Evolutionary conservation across 2,113 vertebrate species (phyloP).

Genomic region (Terrapene triunguis): DNA sequence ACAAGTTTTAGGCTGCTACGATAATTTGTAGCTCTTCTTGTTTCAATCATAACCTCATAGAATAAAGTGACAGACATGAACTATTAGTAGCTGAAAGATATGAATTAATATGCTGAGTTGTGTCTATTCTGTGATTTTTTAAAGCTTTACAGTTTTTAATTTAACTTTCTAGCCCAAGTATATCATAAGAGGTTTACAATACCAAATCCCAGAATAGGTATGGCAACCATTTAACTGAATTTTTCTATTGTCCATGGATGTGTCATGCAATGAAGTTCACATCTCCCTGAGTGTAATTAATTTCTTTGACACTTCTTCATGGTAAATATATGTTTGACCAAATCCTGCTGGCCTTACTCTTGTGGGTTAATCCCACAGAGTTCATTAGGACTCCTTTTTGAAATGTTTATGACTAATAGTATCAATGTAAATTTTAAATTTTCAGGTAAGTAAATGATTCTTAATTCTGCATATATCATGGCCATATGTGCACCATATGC

Average conservation of each 20-base stretch:
- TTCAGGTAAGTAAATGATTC: background rate
- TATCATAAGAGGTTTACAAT: conserved; percentile 47
- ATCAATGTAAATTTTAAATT: background rate
- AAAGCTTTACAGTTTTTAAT: conserved; percentile 1
- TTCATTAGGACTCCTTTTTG: background rate
- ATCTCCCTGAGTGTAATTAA: background rate
- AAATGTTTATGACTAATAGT: background rate
- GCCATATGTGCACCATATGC: background rate
- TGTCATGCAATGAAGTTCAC: background rate
- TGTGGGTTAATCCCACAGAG: background rate
- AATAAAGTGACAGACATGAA: conserved; percentile 25
- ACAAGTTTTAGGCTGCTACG: conserved; percentile 10
- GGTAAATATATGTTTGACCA: background rate
- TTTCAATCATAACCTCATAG: conserved; percentile 8
- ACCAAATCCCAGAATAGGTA: conserved; percentile 34
- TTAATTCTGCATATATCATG: background rate
- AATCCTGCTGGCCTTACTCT: background rate
- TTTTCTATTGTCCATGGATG: conserved; percentile 13
- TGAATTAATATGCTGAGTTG: background rate
- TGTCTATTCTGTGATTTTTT: conserved; percentile 28
- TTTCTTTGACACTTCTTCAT: background rate
- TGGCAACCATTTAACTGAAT: conserved; percentile 31
- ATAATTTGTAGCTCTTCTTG: conserved; percentile 4
- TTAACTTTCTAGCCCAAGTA: conserved; percentile 28
- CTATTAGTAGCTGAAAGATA: background rate